Conservation (phyloP, 1,140 invertebrate species). For the Aricia agestis region DNA sequence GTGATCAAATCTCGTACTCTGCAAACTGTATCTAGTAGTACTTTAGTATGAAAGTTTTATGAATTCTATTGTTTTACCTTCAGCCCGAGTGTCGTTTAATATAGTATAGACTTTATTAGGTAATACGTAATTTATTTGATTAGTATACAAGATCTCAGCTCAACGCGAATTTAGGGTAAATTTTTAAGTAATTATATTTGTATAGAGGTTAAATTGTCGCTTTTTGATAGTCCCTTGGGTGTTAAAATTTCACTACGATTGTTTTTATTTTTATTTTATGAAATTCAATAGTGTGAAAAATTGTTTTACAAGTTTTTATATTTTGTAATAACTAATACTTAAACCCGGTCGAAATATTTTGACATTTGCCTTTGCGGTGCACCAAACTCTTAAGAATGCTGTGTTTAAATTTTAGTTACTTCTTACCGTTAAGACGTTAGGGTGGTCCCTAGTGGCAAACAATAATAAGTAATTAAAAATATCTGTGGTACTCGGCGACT, state of each 20-base stretch:
- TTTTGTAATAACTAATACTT: too few species aligned
- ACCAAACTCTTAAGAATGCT: too few species aligned
- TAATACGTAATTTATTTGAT: slow-evolving; percentile 54
- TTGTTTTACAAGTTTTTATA: neutral
- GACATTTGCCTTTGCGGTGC: too few species aligned
- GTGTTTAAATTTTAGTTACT: too few species aligned
- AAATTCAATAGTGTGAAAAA: neutral
- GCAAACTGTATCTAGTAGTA: neutral
- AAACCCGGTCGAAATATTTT: too few species aligned
- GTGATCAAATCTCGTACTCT: too few species aligned
- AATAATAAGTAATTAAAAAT: too few species aligned
- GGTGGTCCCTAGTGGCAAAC: too few species aligned
- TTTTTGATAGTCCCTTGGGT: slow-evolving; percentile 51
- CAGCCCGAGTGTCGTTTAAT: slow-evolving; percentile 24
- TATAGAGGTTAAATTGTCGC: slow-evolving; percentile 52
- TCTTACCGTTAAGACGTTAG: too few species aligned
- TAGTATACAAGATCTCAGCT: slow-evolving; percentile 73
- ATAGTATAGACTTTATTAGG: slow-evolving; percentile 37
- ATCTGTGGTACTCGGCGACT: too few species aligned
- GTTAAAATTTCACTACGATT: neutral
- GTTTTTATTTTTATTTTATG: slow-evolving; percentile 12
- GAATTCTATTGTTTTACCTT: slow-evolving; percentile 18
- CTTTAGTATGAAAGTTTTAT: slow-evolving; percentile 1
- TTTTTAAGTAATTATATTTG: slow-evolving; percentile 50
- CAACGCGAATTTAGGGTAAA: slow-evolving; percentile 68